Base-by-base conservation (phyloP, 2,888 invertebrate genomes). In the Hyles lineata region DNA sequence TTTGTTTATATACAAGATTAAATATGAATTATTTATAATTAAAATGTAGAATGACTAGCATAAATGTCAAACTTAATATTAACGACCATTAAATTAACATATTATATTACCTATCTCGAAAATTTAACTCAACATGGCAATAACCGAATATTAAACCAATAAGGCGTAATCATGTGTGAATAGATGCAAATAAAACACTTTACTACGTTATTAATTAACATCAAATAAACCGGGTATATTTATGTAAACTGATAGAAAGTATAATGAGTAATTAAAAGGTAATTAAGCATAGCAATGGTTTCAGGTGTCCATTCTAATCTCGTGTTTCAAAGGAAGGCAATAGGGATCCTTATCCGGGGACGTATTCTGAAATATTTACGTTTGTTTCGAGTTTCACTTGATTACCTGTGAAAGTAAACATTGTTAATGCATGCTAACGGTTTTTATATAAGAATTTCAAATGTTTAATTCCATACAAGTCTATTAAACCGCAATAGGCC, bases 251-350 rank as follows among this genome's bases (percentile, higher is more conserved):
- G 70, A 82, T 83, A 79, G 76, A 82, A 83, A 80, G 76, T 82
- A 86, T 83, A 78, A 78, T 76, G 76, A 79, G 84, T 88, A 89
- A 89, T 90, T 89, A 89, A 88, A 88, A 85, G 79, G 83, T 86
- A 87, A 90, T 89, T 88, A 88, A 84, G 87, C 79, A 78, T 74
- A 77, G 79, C 82, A 78, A 83, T 80, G 85, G 88, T 86, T 87
- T 86, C 83, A 84, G 88, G 85, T 88, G 87, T 90, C 87, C 87
- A 80, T 88, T 88, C 83, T 88, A 87, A 89, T 88, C 87, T 85
- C 80, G 80, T 82, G 81, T 83, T 81, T 77, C 77, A 77, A 77
- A 77, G 78, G 80, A 81, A 76, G 79, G 79, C 79, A 76, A 79
- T 76, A 50, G 72, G 75, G 79, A 71, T 70, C 70, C 70, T 59